Evolutionary conservation across 2,113 vertebrate species (phyloP), one percentile per base, ranked within the genome.

Genomic region (Phylloscopus whistleri): DNA sequence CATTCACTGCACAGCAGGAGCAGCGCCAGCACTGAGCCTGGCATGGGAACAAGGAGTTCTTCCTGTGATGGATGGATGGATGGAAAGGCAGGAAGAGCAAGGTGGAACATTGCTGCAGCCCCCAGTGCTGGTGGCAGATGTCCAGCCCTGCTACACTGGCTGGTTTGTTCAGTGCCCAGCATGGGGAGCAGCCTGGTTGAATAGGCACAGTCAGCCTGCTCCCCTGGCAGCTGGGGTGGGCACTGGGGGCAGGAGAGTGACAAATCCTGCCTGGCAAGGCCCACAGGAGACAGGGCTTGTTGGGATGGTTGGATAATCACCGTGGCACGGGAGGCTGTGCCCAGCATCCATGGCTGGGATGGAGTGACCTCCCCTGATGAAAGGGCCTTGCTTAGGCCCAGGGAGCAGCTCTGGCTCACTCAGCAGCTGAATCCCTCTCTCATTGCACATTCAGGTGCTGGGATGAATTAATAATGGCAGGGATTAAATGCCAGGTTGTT

Each of bases 91-190:
- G 75, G 35, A 58, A 62, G 77, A 66, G 9, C 46, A 39, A 51
- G 2, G 26, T 67, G 80, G 69, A 64, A 35, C 0, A 0, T 11
- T 6, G 59, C 26, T 56, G 58, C 87, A 83, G 60, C 44, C 64
- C 67, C 48, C 4, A 0, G 58, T 26, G 41, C 70, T 70, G 43
- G 43, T 80, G 90, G 89, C 87, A 66, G 5, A 13, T 4, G 2
- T 26, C 89, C 95, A 94, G 89, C 55, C 58, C 43, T 48, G 91
- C 35, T 22, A 95, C 70, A 89, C 52, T 84, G 84, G 6, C 28
- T 10, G 62, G 31, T 62, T 31, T 96, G 95, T 92, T 87, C 44
- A 22, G 44, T 43, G 77, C 44, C 67, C n/a, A 0, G 16, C 2
- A 0, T 4, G 52, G 78, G 49, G 70, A 37, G 63, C 46, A 7